Percentiles rank a stretch among this genome's conserved stretches.
Evolutionary conservation across 2,797 vertebrate species (phyloP).

Genomic region (Spinus pinus): DNA sequence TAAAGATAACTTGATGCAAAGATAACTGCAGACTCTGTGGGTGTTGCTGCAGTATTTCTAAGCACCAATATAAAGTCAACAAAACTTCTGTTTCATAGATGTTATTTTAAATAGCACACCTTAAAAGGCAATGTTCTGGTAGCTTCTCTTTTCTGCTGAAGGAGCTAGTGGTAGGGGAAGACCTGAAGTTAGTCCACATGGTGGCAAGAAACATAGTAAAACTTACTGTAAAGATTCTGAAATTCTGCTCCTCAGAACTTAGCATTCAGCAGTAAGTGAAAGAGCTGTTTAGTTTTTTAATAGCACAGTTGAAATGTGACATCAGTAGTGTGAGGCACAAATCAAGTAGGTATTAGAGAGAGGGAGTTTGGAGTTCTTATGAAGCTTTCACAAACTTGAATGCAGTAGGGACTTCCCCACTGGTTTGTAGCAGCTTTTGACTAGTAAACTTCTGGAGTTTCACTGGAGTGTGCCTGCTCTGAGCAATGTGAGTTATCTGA

Average conservation of each 20-base stretch:
- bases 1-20: neutral
- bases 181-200: neutral
- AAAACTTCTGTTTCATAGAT: neutral
- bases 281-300: neutral
- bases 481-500: neutral
- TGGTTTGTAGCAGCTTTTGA: neutral
- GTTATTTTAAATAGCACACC: neutral
- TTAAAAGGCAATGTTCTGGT: neutral
- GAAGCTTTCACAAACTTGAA: neutral
- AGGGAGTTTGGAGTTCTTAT: neutral
- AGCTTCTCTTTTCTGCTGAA: neutral
- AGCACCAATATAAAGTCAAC: neutral
- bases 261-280: neutral
- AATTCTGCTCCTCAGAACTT: neutral
- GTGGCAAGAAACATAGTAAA: neutral
- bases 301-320: neutral
- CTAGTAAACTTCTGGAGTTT: neutral
- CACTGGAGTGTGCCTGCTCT: neutral
- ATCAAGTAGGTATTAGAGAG: neutral
- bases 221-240: neutral
- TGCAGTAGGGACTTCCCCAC: neutral
- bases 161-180: neutral
- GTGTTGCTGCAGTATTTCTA: neutral
- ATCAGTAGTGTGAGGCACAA: neutral
- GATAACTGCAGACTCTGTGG: neutral